phyloP scores from a whole-genome alignment of 2,888 invertebrate genomes.

The Exocentrus adspersus region DNA sequence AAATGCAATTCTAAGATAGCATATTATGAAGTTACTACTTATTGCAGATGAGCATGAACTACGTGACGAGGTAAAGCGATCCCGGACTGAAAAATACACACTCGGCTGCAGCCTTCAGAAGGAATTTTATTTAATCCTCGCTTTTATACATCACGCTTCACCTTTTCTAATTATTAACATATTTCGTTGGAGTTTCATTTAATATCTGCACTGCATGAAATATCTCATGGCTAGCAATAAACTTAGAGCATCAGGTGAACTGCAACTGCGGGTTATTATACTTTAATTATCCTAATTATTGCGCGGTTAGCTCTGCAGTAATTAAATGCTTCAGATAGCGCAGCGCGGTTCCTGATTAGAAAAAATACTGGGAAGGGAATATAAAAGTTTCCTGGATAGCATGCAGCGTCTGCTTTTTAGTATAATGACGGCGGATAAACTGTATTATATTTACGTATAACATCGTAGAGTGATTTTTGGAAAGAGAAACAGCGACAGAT shows the following conservation, averaged over 20 bases:
- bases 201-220: constrained; percentile 25
- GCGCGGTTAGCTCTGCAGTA: constrained; percentile 33
- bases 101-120: constrained; percentile 1
- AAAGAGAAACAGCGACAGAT: no score
- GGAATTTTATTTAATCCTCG: constrained; percentile 1
- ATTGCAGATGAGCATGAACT: not conserved
- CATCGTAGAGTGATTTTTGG: no score
- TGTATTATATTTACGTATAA: no score
- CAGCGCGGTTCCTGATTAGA: constrained; percentile 11
- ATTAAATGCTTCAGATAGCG: constrained; percentile 35
- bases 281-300: constrained; percentile 42
- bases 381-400: not conserved
- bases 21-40: not conserved
- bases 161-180: constrained; percentile 33
- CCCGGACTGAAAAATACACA: not conserved
- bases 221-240: constrained; percentile 31
- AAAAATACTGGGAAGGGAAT: not conserved
- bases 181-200: constrained; percentile 33
- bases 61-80: constrained; percentile 7
- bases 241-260: constrained; percentile 26
- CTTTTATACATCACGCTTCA: constrained; percentile 27
- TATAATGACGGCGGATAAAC: no score
- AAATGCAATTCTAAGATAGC: constrained; percentile 2
- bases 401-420: no score
- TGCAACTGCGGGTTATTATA: constrained; percentile 37